Conservation (phyloP, 1,140 invertebrate genomes). For the Lordiphosa clarofinis region DNA sequence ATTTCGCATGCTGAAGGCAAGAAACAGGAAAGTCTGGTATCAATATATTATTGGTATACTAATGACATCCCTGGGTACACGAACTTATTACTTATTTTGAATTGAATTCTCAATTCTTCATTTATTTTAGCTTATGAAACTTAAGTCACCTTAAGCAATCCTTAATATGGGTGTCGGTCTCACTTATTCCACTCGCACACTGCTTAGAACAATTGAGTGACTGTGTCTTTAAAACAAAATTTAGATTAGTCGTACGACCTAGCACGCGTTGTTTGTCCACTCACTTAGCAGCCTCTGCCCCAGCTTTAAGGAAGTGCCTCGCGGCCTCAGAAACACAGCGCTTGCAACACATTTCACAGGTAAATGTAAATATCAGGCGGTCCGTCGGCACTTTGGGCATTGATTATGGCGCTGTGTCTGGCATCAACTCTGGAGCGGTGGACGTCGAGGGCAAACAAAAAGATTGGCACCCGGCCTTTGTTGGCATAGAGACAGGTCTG, state of each 20-base stretch:
- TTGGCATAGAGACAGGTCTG: slow-evolving; percentile 29
- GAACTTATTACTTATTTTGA: no score
- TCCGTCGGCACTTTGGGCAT: slow-evolving; percentile 27
- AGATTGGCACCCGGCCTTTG: slow-evolving; percentile 39
- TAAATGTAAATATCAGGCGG: slow-evolving; percentile 52
- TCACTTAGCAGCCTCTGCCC: slow-evolving; percentile 50
- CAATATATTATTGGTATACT: no score
- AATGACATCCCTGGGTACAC: no score
- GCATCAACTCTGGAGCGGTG: slow-evolving; percentile 1
- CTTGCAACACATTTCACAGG: slow-evolving; percentile 62
- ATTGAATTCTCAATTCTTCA: no score
- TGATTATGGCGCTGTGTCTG: slow-evolving; percentile 16
- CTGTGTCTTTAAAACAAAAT: slow-evolving; percentile 18
- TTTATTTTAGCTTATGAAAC: no score
- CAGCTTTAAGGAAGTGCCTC: slow-evolving; percentile 43
- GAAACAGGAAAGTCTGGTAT: no score
- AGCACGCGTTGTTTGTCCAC: slow-evolving; percentile 62
- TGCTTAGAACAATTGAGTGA: slow-evolving; percentile 8
- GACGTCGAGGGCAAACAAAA: slow-evolving; percentile 23
- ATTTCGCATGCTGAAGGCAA: no score
- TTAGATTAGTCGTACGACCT: slow-evolving; percentile 43
- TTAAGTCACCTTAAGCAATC: background rate
- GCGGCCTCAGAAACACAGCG: slow-evolving; percentile 37
- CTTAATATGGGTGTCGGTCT: background rate
- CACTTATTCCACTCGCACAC: slow-evolving; percentile 3